Base-by-base conservation (phyloP, 2,797 vertebrate species). In the Falco biarmicus region DNA sequence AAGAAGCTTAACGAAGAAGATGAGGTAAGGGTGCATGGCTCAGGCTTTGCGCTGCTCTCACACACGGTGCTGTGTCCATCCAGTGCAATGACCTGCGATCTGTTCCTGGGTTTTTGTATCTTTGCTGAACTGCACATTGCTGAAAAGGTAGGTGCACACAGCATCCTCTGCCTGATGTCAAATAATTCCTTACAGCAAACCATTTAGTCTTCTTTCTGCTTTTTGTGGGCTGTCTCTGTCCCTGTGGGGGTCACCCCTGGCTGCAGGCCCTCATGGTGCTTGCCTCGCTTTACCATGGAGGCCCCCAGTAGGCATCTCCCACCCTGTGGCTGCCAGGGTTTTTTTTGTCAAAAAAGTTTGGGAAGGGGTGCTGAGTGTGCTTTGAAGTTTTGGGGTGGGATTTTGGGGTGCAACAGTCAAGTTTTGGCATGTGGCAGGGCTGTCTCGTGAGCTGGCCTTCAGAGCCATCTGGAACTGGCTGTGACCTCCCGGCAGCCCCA, bases 201-300 rank as follows among this genome's bases (percentile, higher is more conserved):
- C 0, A 15, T 34, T 50, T 63, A 59, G 13, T 59, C 31, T 76
- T 45, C 61, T 84, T 89, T 70, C 76, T 68, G 15, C 57, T 57
- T 77, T 61, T 43, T 34, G 24, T 9, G 8, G 47, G 45, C 53
- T 31, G 11, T 45, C 34, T 15, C 21, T 90, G 51, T 24, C 29
- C 16, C 1, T 1, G 3, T 10, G 12, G 0, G 0, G 19, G 19
- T 20, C 1, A 3, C 39, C 10, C 1, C 0, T 0, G 10, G 13
- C 20, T 2, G 2, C 51, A 15, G 61, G 11, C 53, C 25, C n/a
- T 28, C 48, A 11, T 20, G 1, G 1, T 6, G 0, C 15, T 18
- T 50, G 6, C 3, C 0, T 5, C 4, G 2, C 14, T 15, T 19
- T 0, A 0, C 66, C 47, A 16, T 1, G 43, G 63, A 76, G 47